phyloP scores from a whole-genome alignment of 2,113 vertebrate species.

The Anarhynchus alexandrinus region DNA sequence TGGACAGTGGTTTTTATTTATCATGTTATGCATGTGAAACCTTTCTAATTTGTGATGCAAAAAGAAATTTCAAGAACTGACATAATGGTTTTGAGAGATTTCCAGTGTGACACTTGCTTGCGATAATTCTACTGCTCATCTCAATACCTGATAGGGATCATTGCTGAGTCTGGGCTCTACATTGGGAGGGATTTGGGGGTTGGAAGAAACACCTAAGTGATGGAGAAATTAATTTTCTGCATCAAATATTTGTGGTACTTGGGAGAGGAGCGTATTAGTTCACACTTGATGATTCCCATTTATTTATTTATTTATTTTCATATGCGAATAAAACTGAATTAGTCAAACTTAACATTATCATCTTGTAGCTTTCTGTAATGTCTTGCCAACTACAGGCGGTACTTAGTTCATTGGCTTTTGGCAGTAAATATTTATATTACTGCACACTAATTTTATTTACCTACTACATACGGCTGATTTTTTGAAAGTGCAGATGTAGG shows the following conservation, averaged over 20 bases:
- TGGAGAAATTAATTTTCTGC: neutral
- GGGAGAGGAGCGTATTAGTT: neutral
- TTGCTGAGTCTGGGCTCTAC: neutral
- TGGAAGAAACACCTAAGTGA: neutral
- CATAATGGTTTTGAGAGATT: neutral
- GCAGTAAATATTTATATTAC: neutral
- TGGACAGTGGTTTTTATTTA: neutral
- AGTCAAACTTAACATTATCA: neutral
- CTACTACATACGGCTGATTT: neutral
- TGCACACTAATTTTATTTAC: neutral
- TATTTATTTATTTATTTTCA: neutral
- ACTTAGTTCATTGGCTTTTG: neutral
- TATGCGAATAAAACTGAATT: neutral
- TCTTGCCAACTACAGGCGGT: neutral
- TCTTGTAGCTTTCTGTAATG: neutral
- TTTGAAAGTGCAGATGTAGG: neutral
- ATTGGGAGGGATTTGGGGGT: neutral
- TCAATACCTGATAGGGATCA: fast-evolving
- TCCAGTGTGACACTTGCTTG: neutral
- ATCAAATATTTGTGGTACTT: neutral
- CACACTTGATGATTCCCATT: neutral
- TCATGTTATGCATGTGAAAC: neutral
- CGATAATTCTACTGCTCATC: neutral
- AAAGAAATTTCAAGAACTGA: neutral
- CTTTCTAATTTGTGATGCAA: neutral